phyloP scores from a whole-genome alignment of 2,888 invertebrate genomes.

The Noctua pronuba region DNA sequence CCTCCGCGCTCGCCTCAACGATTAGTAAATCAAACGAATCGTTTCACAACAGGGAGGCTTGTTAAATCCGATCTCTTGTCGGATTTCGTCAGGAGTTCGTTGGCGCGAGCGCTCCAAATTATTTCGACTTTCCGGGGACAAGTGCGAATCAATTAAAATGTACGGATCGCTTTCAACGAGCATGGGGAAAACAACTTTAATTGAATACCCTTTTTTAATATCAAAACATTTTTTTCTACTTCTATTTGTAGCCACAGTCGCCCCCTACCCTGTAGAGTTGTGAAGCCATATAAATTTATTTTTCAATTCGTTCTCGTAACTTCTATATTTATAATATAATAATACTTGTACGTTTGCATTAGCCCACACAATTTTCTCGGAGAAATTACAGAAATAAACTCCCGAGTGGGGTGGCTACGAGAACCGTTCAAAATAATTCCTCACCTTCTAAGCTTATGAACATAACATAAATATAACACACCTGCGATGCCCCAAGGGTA shows the following conservation, averaged over 20 bases:
- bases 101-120: conserved; percentile 22
- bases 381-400: conserved; percentile 18
- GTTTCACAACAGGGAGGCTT: conserved; percentile 40
- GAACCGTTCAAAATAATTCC: conserved; percentile 4
- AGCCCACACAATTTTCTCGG: conserved; percentile 10
- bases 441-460: conserved; percentile 2
- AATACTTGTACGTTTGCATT: conserved; percentile 21
- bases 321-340: conserved; percentile 24
- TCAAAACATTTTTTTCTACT: background rate
- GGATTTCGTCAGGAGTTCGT: conserved; percentile 27
- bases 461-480: background rate
- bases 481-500: background rate
- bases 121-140: conserved; percentile 9
- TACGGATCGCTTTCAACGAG: background rate
- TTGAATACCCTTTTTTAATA: conserved; percentile 13
- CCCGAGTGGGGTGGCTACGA: background rate
- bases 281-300: conserved; percentile 34
- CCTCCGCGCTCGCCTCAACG: conserved; percentile 23
- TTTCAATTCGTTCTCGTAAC: conserved; percentile 30
- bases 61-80: conserved; percentile 40
- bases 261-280: background rate
- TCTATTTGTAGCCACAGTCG: background rate
- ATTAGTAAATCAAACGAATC: conserved; percentile 53
- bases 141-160: conserved; percentile 43
- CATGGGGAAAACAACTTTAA: conserved; percentile 13